Conservation (phyloP, 2,797 vertebrate species). For the Melanotaenia trifasciata region DNA sequence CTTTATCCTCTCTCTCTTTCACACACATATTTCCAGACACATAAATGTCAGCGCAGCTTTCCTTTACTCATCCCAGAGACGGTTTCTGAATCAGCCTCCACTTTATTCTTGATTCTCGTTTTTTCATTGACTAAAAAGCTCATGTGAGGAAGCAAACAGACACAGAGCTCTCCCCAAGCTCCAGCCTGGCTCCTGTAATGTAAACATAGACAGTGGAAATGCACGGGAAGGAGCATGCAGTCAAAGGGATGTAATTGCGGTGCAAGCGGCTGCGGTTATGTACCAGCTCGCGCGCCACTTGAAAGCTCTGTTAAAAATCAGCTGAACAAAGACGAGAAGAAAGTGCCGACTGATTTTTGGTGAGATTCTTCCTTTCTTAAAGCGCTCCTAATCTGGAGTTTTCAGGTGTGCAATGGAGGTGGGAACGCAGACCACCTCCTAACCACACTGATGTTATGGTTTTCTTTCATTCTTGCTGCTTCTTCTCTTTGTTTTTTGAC, state of each 20-base stretch:
- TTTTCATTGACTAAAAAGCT: constrained; percentile 4
- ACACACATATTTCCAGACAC: constrained; percentile 18
- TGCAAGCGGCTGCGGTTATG: constrained; percentile 54
- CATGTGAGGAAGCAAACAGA: constrained; percentile 25
- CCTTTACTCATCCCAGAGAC: constrained; percentile 11
- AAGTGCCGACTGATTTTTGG: constrained; percentile 49
- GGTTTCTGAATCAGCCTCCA: constrained; percentile 17
- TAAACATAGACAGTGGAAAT: constrained; percentile 48
- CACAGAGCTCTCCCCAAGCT: constrained; percentile 24
- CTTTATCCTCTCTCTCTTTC: constrained; percentile 18
- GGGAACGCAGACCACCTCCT: constrained; percentile 20
- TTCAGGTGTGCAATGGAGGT: constrained; percentile 47
- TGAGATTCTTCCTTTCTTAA: constrained; percentile 29
- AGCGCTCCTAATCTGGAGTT: constrained; percentile 21
- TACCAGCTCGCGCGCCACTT: constrained; percentile 46
- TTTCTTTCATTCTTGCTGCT: constrained; percentile 3
- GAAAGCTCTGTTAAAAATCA: constrained; percentile 58
- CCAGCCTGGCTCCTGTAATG: constrained; percentile 25
- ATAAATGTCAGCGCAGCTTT: constrained; percentile 32
- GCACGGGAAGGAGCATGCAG: constrained; percentile 41
- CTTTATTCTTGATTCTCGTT: constrained; percentile 16
- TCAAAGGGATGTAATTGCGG: constrained; percentile 72
- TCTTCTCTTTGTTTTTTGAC: constrained; percentile 13
- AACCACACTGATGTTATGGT: constrained; percentile 5
- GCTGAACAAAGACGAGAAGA: constrained; percentile 60